Evolutionary conservation across 2,797 vertebrate genomes (phyloP), one percentile per base, ranked within the genome.

Genomic region (Taeniopygia guttata): DNA sequence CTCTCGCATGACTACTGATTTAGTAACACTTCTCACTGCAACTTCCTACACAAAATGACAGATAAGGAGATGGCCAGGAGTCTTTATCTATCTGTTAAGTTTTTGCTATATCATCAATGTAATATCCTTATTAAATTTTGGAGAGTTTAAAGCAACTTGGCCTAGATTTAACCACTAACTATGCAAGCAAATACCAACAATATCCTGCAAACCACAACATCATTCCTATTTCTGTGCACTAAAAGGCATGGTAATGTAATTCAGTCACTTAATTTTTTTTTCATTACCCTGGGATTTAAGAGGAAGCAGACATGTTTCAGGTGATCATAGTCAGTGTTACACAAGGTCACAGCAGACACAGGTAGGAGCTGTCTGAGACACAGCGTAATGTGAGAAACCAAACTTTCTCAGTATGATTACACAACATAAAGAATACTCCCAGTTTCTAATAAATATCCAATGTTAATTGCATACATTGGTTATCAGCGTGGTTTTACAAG

Each of bases 11-110:
- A 98, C 78, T 8, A 98, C 87, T 29, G 97, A 98, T 96, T 98
- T 98, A 70, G 97, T 98, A 59, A 99, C 97, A 0, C 95, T 98
- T 85, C 99, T 98, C 88, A 97, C 98, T 51, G 99, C 99, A 87
- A 99, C 98, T 70, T 99, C 99, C 99, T 99, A 83, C 5, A 84
- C 9, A 78, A 56, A 75, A 62, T 22, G 16, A 94, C 16, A 58
- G 43, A 42, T 3, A 36, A 59, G 26, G 32, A 69, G 20, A 22
- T 6, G 13, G 18, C 32, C 6, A 27, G 10, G 4, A 82, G 17
- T 26, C 12, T 36, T 20, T 13, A 56, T 20, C 34, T 45, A 3
- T 58, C 48, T 5, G 3, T 54, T 21, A n/a, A n/a, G 32, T 10
- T 75, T 84, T 64, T 81, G 34, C 51, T 73, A 7, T 27, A 40